These are phyloP conservation scores for Climacteris rufus DNA, from an alignment of 2,113 vertebrate species.

Conservation along the genomic window DNA sequence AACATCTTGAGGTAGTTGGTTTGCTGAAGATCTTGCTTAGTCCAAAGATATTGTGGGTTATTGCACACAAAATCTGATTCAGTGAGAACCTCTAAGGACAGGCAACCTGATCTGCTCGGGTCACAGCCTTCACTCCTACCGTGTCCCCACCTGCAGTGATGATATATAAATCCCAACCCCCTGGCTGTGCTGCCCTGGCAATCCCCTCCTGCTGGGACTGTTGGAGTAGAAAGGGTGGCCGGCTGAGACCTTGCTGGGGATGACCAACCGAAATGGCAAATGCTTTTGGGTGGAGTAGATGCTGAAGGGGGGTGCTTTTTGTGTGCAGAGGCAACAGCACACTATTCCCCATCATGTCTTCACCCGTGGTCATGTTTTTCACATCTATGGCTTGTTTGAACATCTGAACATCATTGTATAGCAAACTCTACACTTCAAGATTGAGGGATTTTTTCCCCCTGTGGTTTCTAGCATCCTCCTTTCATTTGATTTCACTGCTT, in stretches of 20 bases:
- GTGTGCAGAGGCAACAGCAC: neutral
- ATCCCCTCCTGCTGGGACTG: neutral
- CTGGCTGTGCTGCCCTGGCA: neutral
- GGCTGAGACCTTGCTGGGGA: neutral
- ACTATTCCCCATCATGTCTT: neutral
- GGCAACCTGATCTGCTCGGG: neutral
- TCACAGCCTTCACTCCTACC: neutral
- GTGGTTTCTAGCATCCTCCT: neutral
- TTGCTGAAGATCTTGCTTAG: neutral
- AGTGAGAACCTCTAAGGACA: neutral
- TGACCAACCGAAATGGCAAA: neutral
- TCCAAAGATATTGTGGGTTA: neutral
- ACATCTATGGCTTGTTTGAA: neutral
- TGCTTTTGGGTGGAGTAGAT: neutral
- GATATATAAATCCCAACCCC: neutral
- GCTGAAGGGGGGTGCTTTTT: neutral
- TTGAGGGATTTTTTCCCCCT: neutral
- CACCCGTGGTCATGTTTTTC: neutral
- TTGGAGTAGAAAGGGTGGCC: neutral
- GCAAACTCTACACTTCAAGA: neutral
- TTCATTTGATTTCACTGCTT: neutral
- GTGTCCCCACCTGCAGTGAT: neutral
- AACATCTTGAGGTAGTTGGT: neutral
- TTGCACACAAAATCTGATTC: neutral
- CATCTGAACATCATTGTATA: neutral